Evolutionary conservation across 2,113 vertebrate species (phyloP).

Genomic region (Cheilinus undulatus): DNA sequence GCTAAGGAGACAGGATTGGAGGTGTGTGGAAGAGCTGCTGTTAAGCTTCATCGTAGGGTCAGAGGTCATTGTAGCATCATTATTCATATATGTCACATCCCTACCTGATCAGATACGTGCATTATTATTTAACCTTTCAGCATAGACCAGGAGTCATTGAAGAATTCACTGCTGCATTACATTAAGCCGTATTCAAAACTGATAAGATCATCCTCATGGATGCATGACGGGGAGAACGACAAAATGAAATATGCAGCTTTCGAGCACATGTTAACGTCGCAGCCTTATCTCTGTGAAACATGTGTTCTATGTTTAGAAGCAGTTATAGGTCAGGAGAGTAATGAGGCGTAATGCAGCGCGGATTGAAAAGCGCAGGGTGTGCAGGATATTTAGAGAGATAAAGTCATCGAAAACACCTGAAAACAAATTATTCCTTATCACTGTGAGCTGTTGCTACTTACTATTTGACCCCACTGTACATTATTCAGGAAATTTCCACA

Average conservation of each 20-base stretch:
- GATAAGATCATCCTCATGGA: neutral
- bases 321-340: neutral
- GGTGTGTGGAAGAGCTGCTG: neutral
- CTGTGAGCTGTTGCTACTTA: neutral
- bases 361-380: neutral
- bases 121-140: neutral
- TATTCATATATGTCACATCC: neutral
- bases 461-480: neutral
- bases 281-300: slow-evolving; percentile 28
- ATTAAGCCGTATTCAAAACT: neutral
- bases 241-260: neutral
- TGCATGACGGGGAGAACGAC: neutral
- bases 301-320: slow-evolving; percentile 20
- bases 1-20: neutral
- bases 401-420: neutral
- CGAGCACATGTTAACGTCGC: neutral
- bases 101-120: neutral
- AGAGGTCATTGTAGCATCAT: neutral
- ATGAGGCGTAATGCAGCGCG: neutral
- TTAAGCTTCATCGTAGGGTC: neutral
- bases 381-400: slow-evolving; percentile 10
- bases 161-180: neutral
- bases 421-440: slow-evolving; percentile 17
- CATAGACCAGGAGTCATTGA: neutral
- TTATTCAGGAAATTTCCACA: neutral